Percentiles rank a stretch among this genome's conserved stretches.
phyloP scores from a whole-genome alignment of 1,140 invertebrate genomes.

The Copidosoma floridanum region DNA sequence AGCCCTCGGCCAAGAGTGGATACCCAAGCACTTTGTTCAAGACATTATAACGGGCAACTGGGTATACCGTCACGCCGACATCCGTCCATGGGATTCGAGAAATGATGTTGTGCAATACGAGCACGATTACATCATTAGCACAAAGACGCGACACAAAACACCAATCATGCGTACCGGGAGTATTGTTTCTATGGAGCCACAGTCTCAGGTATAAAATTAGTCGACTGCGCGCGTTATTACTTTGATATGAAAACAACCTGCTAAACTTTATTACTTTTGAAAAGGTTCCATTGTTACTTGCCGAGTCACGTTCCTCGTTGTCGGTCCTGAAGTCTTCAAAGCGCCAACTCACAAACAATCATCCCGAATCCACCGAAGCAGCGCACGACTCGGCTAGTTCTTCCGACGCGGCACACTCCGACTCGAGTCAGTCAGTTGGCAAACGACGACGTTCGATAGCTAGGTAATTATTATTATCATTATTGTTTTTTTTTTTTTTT shows the following conservation, averaged over 20 bases:
- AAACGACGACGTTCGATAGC: conserved; percentile 47
- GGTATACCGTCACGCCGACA: conserved; percentile 74
- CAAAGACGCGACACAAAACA: conserved; percentile 71
- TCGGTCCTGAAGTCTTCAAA: conserved; percentile 56
- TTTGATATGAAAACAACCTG: too few species aligned
- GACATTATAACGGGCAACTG: conserved; percentile 67
- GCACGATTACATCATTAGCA: conserved; percentile 67
- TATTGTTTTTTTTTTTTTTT: conserved; percentile 3
- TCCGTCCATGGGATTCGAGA: conserved; percentile 77
- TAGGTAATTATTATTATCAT: conserved; percentile 43
- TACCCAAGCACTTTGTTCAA: conserved; percentile 71
- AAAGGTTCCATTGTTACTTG: conserved; percentile 52
- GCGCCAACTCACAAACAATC: conserved; percentile 50
- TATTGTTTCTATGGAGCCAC: conserved; percentile 62
- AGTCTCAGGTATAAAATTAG: conserved; percentile 45
- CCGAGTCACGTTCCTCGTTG: conserved; percentile 54
- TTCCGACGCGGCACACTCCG: conserved; percentile 54
- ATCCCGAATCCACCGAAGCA: conserved; percentile 49
- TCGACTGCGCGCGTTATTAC: neutral
- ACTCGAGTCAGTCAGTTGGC: conserved; percentile 55
- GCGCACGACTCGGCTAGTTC: conserved; percentile 55
- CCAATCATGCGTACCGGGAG: conserved; percentile 67
- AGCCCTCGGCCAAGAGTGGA: conserved; percentile 63
- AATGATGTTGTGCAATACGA: conserved; percentile 84
- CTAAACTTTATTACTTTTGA: neutral